A percentile compares a stretch with the other conserved stretches of the same genome.
Conservation (phyloP, 1,140 invertebrate species). For the Aphelenchoides fujianensis region DNA sequence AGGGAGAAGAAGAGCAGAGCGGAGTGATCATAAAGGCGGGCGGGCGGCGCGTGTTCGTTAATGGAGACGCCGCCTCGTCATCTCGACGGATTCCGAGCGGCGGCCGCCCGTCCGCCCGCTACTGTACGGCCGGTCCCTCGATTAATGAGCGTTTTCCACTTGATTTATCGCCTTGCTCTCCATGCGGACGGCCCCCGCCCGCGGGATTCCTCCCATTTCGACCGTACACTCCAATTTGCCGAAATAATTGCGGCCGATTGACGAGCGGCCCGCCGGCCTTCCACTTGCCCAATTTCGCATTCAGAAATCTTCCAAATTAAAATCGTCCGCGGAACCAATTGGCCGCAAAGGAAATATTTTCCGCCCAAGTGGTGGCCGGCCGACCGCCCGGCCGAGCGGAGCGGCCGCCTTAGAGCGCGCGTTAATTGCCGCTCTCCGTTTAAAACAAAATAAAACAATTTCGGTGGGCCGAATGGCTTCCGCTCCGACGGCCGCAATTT, state of each 20-base stretch:
- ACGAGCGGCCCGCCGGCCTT: neutral
- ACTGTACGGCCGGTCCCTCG: neutral
- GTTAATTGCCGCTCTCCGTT: neutral
- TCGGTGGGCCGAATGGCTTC: neutral
- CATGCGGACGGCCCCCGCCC: too few relatives aligned
- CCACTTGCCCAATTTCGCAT: neutral
- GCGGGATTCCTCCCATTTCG: too few relatives aligned
- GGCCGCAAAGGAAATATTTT: neutral
- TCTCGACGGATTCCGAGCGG: neutral
- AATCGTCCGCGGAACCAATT: neutral
- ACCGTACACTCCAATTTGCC: too few relatives aligned
- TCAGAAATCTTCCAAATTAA: neutral
- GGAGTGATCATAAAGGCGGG: neutral
- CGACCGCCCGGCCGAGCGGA: neutral
- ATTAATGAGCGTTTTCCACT: neutral
- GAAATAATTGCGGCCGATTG: too few relatives aligned
- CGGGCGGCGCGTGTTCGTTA: neutral
- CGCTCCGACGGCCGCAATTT: too few relatives aligned
- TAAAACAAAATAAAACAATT: conserved; percentile 6
- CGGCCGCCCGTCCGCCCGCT: neutral
- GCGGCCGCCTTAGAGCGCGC: neutral
- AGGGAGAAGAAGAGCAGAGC: too few relatives aligned
- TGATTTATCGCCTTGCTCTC: neutral
- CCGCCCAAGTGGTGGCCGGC: too few relatives aligned
- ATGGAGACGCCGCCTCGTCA: neutral